Base-by-base conservation (phyloP, 2,113 vertebrate species). In the Limanda limanda region DNA sequence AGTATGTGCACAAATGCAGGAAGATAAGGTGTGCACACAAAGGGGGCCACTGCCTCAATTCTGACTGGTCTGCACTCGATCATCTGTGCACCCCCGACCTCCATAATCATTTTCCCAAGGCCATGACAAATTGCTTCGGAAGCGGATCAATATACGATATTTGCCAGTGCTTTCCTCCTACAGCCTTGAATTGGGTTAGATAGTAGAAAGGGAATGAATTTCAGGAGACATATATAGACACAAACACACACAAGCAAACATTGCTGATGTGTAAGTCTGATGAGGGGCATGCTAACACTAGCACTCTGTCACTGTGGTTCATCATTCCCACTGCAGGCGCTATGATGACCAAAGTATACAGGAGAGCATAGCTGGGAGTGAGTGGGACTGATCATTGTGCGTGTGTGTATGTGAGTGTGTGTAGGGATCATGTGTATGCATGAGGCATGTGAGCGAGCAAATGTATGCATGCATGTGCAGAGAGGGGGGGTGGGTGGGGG, bases 121-220 rank as follows among this genome's bases (percentile, higher is more conserved):
- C 78, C 59, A 56, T 54, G 60, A 83, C 69, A 82, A 86, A 86
- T 79, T 71, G 72, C 83, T 84, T 86, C 68, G 86, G 66, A 47
- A 78, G 61, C 12, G 48, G 88, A 93, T 92, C 88, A 83, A 90
- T 91, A 88, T 14, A 40, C 35, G 10, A 12, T 51, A 80, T 87
- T 79, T 83, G 71, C 69, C 54, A 65, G 69, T 71, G 72, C 67
- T 66, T 78, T 78, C 75, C 57, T 59, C 64, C 67, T 71, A 31
- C 54, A 71, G 42, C 60, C 57, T 77, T 71, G 60, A 79, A 84
- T 60, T 54, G 71, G 67, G 87, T 86, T 31, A 83, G 68, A 15
- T 51, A 68, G 58, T 45, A 70, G 40, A 75, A 58, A 64, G 66
- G 31, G 65, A 52, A 74, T 70, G 18, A 4, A 73, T 88, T 82